Conservation (phyloP, 2,113 vertebrate species). For the Spermophilus dauricus region DNA sequence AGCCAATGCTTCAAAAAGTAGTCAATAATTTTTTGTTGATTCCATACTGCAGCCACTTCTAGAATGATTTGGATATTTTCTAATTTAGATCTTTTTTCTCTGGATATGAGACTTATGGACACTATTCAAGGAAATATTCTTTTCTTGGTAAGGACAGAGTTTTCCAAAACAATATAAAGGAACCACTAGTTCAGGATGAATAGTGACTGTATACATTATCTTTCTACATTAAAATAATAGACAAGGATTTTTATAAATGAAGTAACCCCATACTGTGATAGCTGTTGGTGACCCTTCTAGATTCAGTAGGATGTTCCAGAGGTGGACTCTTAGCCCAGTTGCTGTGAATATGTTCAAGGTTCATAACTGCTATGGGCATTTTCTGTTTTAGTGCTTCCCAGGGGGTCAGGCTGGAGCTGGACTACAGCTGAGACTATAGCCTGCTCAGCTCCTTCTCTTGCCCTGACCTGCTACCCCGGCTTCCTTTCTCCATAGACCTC, state of each 20-base stretch:
- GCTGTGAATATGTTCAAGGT: not conserved
- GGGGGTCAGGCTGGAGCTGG: not conserved
- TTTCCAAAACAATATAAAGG: not conserved
- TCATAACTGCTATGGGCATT: not conserved
- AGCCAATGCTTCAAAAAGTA: not conserved
- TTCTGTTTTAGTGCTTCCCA: not conserved
- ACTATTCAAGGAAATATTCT: not conserved
- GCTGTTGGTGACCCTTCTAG: not conserved
- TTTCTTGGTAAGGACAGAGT: not conserved
- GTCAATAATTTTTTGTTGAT: not conserved
- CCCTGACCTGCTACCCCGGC: not conserved
- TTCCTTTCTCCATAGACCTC: not conserved
- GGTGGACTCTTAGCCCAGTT: fast-evolving
- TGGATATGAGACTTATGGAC: not conserved
- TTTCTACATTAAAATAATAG: not conserved
- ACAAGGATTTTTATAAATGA: not conserved
- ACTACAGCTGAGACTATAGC: too few relatives aligned
- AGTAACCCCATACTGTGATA: not conserved
- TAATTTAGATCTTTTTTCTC: constrained; percentile 7
- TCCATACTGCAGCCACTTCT: not conserved
- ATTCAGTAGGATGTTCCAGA: too few relatives aligned
- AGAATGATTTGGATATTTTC: not conserved
- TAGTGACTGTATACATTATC: not conserved
- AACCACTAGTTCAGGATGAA: not conserved
- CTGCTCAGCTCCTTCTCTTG: not conserved